These are phyloP conservation scores for Eonycteris spelaea DNA, from an alignment of 2,113 vertebrate species.

Conservation along the genomic window DNA sequence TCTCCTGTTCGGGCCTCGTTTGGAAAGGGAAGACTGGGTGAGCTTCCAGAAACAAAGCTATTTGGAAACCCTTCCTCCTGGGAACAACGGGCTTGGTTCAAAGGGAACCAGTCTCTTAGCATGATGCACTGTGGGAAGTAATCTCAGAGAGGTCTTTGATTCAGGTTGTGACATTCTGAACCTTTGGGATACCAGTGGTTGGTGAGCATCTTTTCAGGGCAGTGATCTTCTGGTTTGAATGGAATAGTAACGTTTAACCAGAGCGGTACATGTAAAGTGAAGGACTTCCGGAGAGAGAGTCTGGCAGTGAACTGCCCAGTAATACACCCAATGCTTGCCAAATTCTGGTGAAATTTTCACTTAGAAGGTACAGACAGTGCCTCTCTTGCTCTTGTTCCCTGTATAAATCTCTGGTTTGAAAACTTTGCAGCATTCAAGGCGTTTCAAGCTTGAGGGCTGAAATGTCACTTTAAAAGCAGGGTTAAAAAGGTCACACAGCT, in stretches of 20 bases:
- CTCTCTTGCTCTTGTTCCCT: background rate
- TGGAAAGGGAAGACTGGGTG: constrained; percentile 58
- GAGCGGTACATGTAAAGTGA: background rate
- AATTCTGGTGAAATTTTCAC: background rate
- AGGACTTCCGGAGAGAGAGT: background rate
- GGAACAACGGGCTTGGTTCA: constrained; percentile 41
- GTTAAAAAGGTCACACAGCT: constrained; percentile 88
- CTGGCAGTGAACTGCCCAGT: background rate
- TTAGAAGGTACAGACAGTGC: background rate
- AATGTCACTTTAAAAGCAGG: constrained; percentile 86
- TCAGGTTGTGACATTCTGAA: background rate
- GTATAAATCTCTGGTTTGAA: constrained; percentile 76
- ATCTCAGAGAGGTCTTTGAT: background rate
- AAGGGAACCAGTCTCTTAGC: constrained; percentile 56
- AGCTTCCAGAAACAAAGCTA: constrained; percentile 75
- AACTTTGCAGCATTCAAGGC: constrained; percentile 79
- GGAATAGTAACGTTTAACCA: background rate
- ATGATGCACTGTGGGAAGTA: background rate
- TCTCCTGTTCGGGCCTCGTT: constrained; percentile 61
- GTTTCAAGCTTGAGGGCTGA: constrained; percentile 84
- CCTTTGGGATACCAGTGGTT: background rate
- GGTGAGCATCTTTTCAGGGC: background rate
- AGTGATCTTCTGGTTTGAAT: background rate
- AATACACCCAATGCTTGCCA: background rate
- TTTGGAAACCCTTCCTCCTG: constrained; percentile 78